Evolutionary conservation across 1,140 invertebrate species (phyloP).

Genomic region (Nephotettix cincticeps): DNA sequence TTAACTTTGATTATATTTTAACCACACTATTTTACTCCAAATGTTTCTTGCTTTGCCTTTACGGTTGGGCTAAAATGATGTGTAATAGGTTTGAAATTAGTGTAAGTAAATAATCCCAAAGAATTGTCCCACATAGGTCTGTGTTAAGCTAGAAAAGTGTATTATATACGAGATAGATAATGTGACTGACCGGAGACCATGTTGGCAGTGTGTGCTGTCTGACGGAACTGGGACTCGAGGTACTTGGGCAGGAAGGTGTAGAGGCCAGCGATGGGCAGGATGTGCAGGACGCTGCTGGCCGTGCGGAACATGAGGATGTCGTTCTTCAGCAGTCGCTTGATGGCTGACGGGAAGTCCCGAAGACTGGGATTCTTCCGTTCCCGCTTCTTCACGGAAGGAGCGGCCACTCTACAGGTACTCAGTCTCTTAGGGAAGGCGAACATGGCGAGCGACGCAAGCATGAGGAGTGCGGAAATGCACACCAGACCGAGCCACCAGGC

Average conservation of each 20-base stretch:
- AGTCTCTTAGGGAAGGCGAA: conserved; percentile 80
- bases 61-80: too few species aligned
- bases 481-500: conserved; percentile 90
- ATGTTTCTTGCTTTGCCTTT: too few species aligned
- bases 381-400: conserved; percentile 42
- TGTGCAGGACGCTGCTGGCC: conserved; percentile 83
- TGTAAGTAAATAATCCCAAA: too few species aligned
- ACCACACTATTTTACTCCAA: too few species aligned
- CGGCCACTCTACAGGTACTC: conserved; percentile 48
- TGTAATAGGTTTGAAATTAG: too few species aligned
- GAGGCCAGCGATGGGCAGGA: conserved; percentile 85
- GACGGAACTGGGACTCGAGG: conserved; percentile 85
- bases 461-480: conserved; percentile 73
- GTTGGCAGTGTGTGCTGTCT: conserved; percentile 85
- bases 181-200: conserved; percentile 76
- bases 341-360: conserved; percentile 81
- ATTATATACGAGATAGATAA: background rate
- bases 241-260: conserved; percentile 95
- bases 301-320: conserved; percentile 89
- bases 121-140: too few species aligned
- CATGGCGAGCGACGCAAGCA: conserved; percentile 80
- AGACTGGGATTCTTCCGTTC: conserved; percentile 58
- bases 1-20: too few species aligned
- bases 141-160: too few species aligned
- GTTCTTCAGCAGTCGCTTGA: conserved; percentile 82